These are phyloP conservation scores for Reticulitermes lucifugus DNA, from an alignment of 2,888 invertebrate genomes.

Conservation along the genomic window DNA sequence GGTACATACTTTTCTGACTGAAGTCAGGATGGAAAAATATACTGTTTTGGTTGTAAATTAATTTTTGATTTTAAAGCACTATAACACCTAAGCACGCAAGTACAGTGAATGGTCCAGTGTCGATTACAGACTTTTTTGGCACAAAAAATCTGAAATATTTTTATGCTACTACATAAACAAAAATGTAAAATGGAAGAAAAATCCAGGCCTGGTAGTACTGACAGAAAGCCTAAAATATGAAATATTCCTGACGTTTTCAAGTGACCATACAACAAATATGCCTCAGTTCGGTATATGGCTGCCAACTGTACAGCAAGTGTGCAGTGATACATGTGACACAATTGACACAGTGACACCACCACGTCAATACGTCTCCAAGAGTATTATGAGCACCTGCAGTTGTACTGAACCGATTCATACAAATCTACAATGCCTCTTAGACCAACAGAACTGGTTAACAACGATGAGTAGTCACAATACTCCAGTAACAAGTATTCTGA, in stretches of 20 bases:
- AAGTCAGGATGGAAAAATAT: too few species aligned
- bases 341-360: not conserved
- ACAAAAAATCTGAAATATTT: too few species aligned
- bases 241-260: not conserved
- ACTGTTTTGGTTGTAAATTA: too few species aligned
- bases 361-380: not conserved
- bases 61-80: too few species aligned
- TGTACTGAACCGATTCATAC: slow-evolving; percentile 21
- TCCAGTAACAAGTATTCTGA: slow-evolving; percentile 46
- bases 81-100: too few species aligned
- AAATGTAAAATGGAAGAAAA: too few species aligned
- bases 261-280: too few species aligned
- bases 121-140: too few species aligned
- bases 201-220: not conserved
- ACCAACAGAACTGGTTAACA: slow-evolving; percentile 41
- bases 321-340: slow-evolving; percentile 1
- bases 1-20: too few species aligned
- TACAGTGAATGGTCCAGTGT: too few species aligned
- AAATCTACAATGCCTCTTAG: slow-evolving; percentile 28
- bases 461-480: slow-evolving; percentile 37
- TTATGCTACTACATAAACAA: too few species aligned
- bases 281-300: not conserved
- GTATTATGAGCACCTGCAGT: slow-evolving; percentile 31
- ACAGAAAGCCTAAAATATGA: not conserved
- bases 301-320: slow-evolving; percentile 9